phyloP scores from a whole-genome alignment of 2,888 invertebrate species.

The Drosophila mulleri region DNA sequence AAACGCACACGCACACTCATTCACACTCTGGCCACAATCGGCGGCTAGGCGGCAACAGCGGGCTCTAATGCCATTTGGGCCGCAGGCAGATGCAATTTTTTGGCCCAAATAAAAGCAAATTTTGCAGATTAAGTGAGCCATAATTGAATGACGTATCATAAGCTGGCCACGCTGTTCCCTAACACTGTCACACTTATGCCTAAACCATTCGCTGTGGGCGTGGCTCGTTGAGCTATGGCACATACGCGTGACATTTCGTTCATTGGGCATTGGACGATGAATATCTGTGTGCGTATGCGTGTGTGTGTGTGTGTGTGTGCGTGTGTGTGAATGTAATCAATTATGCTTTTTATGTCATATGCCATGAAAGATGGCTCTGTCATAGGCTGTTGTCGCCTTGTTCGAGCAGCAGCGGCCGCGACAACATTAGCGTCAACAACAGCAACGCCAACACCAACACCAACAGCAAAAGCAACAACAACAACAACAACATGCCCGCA shows the following conservation, averaged over 20 bases:
- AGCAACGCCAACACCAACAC: slow-evolving; percentile 18
- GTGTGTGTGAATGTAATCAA: slow-evolving; percentile 61
- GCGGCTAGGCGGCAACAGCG: slow-evolving; percentile 12
- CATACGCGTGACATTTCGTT: slow-evolving; percentile 4
- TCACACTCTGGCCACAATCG: slow-evolving; percentile 16
- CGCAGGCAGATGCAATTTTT: slow-evolving; percentile 56
- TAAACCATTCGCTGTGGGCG: slow-evolving; percentile 14
- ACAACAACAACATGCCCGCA: slow-evolving; percentile 17
- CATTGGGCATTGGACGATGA: not conserved
- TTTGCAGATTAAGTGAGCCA: slow-evolving; percentile 69
- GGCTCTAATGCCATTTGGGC: slow-evolving; percentile 50
- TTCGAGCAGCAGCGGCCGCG: slow-evolving; percentile 30
- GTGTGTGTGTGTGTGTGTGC: slow-evolving; percentile 4
- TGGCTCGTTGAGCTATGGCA: slow-evolving; percentile 14
- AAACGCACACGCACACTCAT: not conserved
- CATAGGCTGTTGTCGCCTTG: slow-evolving; percentile 31
- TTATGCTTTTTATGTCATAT: slow-evolving; percentile 73
- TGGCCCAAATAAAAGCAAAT: slow-evolving; percentile 57
- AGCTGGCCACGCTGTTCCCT: slow-evolving; percentile 37
- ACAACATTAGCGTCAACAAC: slow-evolving; percentile 48
- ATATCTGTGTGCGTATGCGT: not conserved
- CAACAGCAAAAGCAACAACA: slow-evolving; percentile 18
- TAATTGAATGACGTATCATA: slow-evolving; percentile 72
- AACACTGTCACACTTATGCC: not conserved
- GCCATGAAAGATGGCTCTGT: slow-evolving; percentile 48